These are phyloP conservation scores for Acanthurus leucopareius DNA, from an alignment of 2,797 vertebrate species.

Conservation along the genomic window DNA sequence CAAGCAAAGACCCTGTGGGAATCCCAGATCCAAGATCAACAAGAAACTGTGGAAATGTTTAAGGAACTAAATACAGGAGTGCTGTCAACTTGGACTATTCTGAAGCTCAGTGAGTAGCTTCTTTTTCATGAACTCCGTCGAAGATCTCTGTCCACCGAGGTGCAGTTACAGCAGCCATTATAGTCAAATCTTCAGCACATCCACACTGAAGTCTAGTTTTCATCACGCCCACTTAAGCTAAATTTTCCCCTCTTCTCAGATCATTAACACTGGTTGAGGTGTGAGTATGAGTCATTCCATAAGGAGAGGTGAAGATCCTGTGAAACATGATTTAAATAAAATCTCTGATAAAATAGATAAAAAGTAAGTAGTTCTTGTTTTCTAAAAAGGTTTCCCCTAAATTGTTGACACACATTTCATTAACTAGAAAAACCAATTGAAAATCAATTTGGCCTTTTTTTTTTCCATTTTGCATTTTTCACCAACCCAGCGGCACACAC, in stretches of 20 bases:
- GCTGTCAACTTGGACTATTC: constrained; percentile 4
- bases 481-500: constrained; percentile 6
- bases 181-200: constrained; percentile 26
- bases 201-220: constrained; percentile 34
- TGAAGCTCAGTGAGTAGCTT: constrained; percentile 2
- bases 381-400: constrained; percentile 38
- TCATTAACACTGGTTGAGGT: constrained; percentile 62
- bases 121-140: constrained; percentile 10
- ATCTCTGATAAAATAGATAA: constrained; percentile 51
- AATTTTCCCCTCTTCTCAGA: constrained; percentile 53
- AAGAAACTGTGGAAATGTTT: too few species aligned
- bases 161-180: constrained; percentile 17
- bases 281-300: constrained; percentile 32
- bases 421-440: constrained; percentile 43
- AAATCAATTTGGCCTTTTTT: constrained; percentile 46
- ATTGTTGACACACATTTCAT: constrained; percentile 50
- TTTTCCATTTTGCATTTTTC: constrained; percentile 19
- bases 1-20: not conserved
- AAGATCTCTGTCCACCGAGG: constrained; percentile 24
- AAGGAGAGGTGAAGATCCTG: constrained; percentile 26
- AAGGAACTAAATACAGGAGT: not conserved
- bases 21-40: not conserved
- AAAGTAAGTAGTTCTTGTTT: constrained; percentile 10
- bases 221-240: constrained; percentile 45
- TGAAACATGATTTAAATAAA: constrained; percentile 38